These are phyloP conservation scores for Lethrus apterus DNA, from an alignment of 1,140 invertebrate species.

Conservation along the genomic window DNA sequence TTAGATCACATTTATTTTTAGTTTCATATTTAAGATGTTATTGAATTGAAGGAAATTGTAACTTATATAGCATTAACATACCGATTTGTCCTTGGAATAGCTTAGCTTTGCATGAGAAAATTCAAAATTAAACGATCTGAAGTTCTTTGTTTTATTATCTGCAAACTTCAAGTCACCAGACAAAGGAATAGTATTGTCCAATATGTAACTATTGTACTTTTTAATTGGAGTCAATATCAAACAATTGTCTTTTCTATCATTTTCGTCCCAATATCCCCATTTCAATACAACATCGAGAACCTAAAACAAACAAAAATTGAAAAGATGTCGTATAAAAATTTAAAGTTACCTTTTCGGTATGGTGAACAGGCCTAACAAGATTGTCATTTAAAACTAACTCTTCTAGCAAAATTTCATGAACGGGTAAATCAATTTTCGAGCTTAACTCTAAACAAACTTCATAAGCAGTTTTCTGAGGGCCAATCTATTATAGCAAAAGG, in stretches of 20 bases:
- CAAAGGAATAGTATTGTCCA: slow-evolving; percentile 48
- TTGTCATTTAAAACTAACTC: slow-evolving; percentile 67
- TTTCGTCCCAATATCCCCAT: slow-evolving; percentile 81
- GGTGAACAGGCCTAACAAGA: slow-evolving; percentile 68
- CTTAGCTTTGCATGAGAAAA: slow-evolving; percentile 70
- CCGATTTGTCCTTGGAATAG: slow-evolving; percentile 72
- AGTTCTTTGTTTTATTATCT: slow-evolving; percentile 65
- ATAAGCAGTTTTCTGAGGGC: slow-evolving; percentile 66
- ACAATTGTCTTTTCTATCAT: slow-evolving; percentile 72
- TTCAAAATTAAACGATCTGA: slow-evolving; percentile 70
- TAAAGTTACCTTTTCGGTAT: slow-evolving; percentile 55
- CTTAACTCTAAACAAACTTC: slow-evolving; percentile 64
- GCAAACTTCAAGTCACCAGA: slow-evolving; percentile 69
- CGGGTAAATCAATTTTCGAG: slow-evolving; percentile 51
- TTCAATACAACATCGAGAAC: slow-evolving; percentile 60
- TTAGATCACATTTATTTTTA: background rate
- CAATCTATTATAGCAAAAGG: slow-evolving; percentile 49
- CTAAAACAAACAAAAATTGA: slow-evolving; percentile 41
- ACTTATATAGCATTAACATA: slow-evolving; percentile 35
- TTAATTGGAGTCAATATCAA: slow-evolving; percentile 57
- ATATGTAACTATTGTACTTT: slow-evolving; percentile 42
- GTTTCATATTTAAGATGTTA: slow-evolving; percentile 2
- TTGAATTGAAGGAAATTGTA: background rate
- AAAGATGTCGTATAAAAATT: background rate
- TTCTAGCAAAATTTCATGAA: slow-evolving; percentile 61